Percentiles rank a stretch among this genome's conserved stretches.
These are phyloP conservation scores for Parapsyche elsis DNA, from an alignment of 1,140 invertebrate genomes.

Conservation along the genomic window DNA sequence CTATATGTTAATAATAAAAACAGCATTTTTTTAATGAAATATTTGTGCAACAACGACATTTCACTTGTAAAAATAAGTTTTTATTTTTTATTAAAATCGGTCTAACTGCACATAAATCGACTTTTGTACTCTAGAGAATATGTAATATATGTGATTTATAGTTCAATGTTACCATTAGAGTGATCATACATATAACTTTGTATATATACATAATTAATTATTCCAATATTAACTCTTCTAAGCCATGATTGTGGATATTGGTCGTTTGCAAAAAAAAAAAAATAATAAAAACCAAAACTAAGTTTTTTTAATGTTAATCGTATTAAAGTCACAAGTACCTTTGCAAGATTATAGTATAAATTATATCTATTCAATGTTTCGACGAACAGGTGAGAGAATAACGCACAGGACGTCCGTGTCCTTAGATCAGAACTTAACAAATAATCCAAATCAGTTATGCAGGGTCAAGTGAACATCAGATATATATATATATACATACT, in stretches of 20 bases:
- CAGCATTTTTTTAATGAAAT: background rate
- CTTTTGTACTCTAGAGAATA: conserved; percentile 47
- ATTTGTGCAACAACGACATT: conserved; percentile 43
- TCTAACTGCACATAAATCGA: conserved; percentile 47
- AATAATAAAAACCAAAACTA: conserved; percentile 1
- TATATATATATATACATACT: background rate
- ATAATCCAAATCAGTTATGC: conserved; percentile 34
- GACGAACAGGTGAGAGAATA: conserved; percentile 14
- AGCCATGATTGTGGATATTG: conserved; percentile 13
- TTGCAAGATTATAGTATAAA: conserved; percentile 44
- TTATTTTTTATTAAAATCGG: conserved; percentile 43
- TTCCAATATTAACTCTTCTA: conserved; percentile 37
- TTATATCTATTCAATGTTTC: conserved; percentile 31
- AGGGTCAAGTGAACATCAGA: conserved; percentile 43
- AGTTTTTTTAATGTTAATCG: conserved; percentile 32
- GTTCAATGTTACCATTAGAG: conserved; percentile 43
- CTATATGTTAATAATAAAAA: background rate
- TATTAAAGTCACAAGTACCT: conserved; percentile 48
- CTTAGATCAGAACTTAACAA: conserved; percentile 26
- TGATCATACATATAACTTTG: conserved; percentile 14
- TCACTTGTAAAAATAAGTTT: conserved; percentile 34
- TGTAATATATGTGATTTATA: conserved; percentile 46
- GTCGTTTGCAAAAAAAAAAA: background rate
- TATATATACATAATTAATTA: conserved; percentile 25
- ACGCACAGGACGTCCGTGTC: conserved; percentile 33